phyloP scores from a whole-genome alignment of 2,797 vertebrate species.

The Premnoplex brunnescens region DNA sequence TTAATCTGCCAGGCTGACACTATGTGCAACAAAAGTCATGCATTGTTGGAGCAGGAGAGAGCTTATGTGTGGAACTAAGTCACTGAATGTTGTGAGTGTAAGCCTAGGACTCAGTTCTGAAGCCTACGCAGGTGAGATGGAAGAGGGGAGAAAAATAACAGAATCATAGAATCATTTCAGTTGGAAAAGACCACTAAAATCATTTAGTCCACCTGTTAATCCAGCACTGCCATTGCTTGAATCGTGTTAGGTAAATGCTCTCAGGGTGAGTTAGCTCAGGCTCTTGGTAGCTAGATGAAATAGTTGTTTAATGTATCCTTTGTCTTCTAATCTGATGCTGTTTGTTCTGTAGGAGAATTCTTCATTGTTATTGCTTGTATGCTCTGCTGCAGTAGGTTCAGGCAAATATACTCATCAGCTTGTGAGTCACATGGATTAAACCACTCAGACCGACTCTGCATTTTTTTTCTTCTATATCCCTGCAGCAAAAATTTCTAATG shows the following conservation, averaged over 20 bases:
- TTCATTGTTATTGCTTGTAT: neutral
- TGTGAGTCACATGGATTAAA: neutral
- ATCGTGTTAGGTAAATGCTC: neutral
- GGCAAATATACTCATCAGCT: neutral
- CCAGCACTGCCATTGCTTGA: neutral
- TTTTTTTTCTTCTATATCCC: neutral
- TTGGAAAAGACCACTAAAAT: neutral
- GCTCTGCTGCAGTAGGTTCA: neutral
- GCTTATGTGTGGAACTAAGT: neutral
- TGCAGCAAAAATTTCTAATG: neutral
- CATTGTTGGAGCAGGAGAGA: neutral
- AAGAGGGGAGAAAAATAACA: neutral
- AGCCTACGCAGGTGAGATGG: neutral
- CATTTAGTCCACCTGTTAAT: neutral
- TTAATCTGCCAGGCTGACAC: neutral
- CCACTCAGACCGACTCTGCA: neutral
- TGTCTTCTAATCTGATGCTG: neutral
- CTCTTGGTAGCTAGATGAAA: neutral
- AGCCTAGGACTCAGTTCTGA: neutral
- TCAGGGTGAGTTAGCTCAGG: neutral
- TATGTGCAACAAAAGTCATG: neutral
- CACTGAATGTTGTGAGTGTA: neutral
- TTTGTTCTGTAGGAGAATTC: neutral
- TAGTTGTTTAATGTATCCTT: neutral
- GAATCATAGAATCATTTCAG: neutral